phyloP scores from a whole-genome alignment of 2,797 vertebrate species.

The Spinus olivaceus region DNA sequence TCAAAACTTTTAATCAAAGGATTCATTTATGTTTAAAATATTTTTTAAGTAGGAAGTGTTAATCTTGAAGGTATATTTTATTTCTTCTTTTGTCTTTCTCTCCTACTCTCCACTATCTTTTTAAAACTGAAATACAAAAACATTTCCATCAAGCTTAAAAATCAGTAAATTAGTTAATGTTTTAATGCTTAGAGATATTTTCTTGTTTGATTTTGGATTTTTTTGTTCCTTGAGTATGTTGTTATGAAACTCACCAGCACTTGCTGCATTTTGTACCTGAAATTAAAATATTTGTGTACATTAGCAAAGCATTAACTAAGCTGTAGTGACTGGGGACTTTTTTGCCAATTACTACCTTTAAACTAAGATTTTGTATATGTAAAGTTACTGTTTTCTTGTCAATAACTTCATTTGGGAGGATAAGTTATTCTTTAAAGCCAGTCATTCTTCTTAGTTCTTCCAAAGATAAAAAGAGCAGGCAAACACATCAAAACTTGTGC shows the following conservation, averaged over 20 bases:
- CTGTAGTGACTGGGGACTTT: background rate
- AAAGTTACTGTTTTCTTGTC: background rate
- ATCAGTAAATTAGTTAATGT: background rate
- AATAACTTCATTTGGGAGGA: background rate
- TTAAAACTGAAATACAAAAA: background rate
- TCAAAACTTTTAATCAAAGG: background rate
- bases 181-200: background rate
- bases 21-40: slow-evolving; percentile 25
- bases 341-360: background rate
- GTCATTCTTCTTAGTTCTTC: background rate
- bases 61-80: background rate
- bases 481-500: background rate
- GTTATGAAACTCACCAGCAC: background rate
- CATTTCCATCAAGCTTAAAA: background rate
- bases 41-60: slow-evolving; percentile 27
- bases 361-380: fast-evolving
- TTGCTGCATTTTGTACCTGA: background rate
- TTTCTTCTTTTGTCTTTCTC: background rate
- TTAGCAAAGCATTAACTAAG: background rate
- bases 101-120: background rate
- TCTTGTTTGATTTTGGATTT: fast-evolving
- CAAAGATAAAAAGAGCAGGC: background rate
- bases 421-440: background rate
- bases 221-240: background rate
- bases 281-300: background rate